Base-by-base conservation (phyloP, 2,113 vertebrate species). In the Ploceus nigricollis region DNA sequence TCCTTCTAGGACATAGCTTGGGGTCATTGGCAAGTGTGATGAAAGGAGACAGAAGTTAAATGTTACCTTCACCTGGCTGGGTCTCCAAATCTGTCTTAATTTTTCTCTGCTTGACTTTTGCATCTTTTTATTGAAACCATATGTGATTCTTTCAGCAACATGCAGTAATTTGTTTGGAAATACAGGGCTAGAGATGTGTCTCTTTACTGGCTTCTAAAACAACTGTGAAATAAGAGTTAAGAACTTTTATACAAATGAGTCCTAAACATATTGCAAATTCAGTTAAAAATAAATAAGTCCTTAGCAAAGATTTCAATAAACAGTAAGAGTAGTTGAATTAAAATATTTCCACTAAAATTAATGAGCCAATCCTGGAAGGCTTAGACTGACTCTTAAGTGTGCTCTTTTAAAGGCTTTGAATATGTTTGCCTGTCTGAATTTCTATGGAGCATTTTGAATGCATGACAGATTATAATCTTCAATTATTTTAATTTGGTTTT, bases 401-500 rank as follows among this genome's bases (percentile, higher is more conserved):
- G 93, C 90, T 96, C 65, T 65, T 95, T 92, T 83, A 91, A 95
- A 95, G 90, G 90, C 79, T 93, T 68, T 81, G 90, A 95, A 73
- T 96, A 91, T 90, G 90, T 94, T 94, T 95, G 91, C 75, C 63
- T 94, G 89, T 93, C 86, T 96, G 85, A 87, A 79, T 87, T 91
- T 97, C 96, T 95, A 47, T 90, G 85, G 64, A 97, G 86, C 73
- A 79, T 91, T 97, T 97, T 94, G 81, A 97, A 94, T 50, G 95
- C 88, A 63, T 83, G 89, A 90, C 79, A 92, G 91, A 96, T 96
- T 92, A 81, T 89, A 94, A 92, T 95, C 93, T 95, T 95, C 95
- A 90, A 82, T 96, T 96, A 96, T 95, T 96, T 96, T 96, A 96
- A n/a, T 92, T 93, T 95, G 93, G 72, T 82, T 92, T 89, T 82